Evolutionary conservation across 2,888 invertebrate genomes (phyloP).

Genomic region (Fragum whitleyi): DNA sequence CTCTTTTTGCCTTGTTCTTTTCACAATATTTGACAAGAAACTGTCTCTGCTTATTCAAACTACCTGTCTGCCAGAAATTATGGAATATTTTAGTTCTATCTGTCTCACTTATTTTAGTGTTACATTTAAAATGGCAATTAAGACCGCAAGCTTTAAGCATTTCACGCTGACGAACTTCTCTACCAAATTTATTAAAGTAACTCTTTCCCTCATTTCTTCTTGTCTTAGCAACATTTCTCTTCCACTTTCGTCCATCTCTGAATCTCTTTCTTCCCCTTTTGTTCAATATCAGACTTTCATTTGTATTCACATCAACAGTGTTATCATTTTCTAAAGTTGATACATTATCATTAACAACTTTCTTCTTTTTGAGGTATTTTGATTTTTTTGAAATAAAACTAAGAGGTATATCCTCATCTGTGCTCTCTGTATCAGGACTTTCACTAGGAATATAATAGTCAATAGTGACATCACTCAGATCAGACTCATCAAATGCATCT

Average conservation of each 20-base stretch:
- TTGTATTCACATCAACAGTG: no score
- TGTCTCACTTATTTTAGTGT: background rate
- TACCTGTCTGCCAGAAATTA: slow-evolving; percentile 16
- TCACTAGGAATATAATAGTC: no score
- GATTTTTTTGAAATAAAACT: no score
- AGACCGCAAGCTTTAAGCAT: background rate
- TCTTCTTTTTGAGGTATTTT: no score
- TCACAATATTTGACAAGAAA: background rate
- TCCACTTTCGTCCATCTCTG: background rate
- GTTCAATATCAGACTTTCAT: no score
- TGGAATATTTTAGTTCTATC: slow-evolving; percentile 21
- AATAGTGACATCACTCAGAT: no score
- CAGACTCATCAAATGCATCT: no score
- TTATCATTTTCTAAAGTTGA: no score
- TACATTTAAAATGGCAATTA: background rate
- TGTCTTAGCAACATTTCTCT: slow-evolving; percentile 16
- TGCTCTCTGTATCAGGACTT: no score
- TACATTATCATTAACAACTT: no score
- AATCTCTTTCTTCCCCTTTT: slow-evolving; percentile 3
- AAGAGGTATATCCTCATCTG: no score
- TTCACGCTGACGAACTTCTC: background rate
- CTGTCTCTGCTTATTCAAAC: background rate
- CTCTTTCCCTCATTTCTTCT: slow-evolving; percentile 7
- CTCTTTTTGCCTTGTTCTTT: background rate
- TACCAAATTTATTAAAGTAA: background rate